Conservation (phyloP, 2,797 vertebrate genomes). For the Tamandua tetradactyla region DNA sequence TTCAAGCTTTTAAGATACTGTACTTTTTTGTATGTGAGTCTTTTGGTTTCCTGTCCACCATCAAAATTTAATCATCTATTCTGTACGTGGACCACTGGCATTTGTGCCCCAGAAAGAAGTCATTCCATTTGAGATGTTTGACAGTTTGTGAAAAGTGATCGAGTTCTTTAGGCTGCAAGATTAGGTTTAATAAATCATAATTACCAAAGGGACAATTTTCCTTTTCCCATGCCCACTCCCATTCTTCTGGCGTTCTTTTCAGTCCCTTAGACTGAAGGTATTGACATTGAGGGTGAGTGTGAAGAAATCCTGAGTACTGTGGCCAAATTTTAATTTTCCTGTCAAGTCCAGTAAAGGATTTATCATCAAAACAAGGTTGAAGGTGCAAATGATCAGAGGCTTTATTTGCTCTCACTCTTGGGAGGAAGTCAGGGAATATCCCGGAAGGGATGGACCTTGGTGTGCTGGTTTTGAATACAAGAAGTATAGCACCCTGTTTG, state of each 20-base stretch:
- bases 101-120: neutral
- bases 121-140: neutral
- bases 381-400: neutral
- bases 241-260: neutral
- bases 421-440: neutral
- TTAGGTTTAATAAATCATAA: constrained; percentile 20
- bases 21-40: neutral
- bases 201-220: neutral
- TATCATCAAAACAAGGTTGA: neutral
- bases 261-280: neutral
- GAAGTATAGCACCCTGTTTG: neutral
- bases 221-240: neutral
- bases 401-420: neutral
- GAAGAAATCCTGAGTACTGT: neutral
- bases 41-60: neutral
- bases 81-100: neutral
- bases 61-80: neutral
- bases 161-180: neutral
- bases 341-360: neutral
- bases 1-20: constrained; percentile 30
- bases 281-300: neutral
- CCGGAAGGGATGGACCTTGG: neutral
- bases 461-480: neutral
- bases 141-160: constrained; percentile 6
- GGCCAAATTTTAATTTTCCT: constrained; percentile 41